Conservation (phyloP, 2,113 vertebrate species). For the Empidonax traillii region DNA sequence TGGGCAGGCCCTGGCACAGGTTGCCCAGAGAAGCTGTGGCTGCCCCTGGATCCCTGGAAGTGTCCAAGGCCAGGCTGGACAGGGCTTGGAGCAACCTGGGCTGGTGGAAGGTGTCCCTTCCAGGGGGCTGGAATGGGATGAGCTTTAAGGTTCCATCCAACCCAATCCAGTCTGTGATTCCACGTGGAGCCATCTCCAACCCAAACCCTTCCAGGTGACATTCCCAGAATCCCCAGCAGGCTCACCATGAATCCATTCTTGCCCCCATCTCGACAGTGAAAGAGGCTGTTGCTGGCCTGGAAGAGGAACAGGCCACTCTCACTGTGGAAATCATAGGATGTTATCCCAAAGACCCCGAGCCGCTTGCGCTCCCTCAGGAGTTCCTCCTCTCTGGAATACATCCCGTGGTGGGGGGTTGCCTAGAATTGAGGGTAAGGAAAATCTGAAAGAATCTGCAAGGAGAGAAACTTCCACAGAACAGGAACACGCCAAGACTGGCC, state of each 20-base stretch:
- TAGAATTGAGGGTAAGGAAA: slow-evolving; percentile 29
- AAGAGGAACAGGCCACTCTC: slow-evolving; percentile 96
- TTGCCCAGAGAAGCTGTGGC: not conserved
- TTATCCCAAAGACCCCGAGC: slow-evolving; percentile 94
- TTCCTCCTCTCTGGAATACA: slow-evolving; percentile 95
- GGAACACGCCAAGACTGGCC: not conserved
- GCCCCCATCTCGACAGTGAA: slow-evolving; percentile 93
- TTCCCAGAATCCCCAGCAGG: not conserved
- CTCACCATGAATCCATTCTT: slow-evolving; percentile 95
- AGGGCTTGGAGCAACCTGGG: not conserved
- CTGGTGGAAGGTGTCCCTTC: not conserved
- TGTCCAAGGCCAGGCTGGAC: rapidly evolving
- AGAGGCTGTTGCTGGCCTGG: slow-evolving; percentile 98
- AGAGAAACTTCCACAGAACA: not conserved
- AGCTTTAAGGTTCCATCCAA: not conserved
- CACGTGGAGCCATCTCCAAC: not conserved
- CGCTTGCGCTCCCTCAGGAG: slow-evolving; percentile 92
- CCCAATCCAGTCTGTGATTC: not conserved
- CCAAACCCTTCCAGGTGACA: not conserved
- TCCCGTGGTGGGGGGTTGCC: slow-evolving; percentile 94
- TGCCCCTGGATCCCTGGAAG: not conserved
- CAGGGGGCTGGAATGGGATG: not conserved
- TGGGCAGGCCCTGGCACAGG: not conserved
- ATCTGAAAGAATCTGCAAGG: not conserved
- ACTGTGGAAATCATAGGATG: slow-evolving; percentile 94